These are phyloP conservation scores for Cyclura pinguis DNA, from an alignment of 2,797 vertebrate genomes.

Conservation along the genomic window DNA sequence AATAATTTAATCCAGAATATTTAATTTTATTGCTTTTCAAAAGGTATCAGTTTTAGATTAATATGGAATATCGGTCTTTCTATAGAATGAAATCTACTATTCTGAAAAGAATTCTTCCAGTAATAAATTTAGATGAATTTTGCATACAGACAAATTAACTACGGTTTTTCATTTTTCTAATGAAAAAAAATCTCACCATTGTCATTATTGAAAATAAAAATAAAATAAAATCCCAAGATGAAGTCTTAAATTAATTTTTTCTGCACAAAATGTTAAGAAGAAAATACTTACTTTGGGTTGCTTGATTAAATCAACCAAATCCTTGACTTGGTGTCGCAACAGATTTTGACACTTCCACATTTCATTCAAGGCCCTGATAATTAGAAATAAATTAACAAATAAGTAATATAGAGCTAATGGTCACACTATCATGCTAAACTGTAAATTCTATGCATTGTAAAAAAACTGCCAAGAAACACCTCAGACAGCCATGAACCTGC, in stretches of 20 bases:
- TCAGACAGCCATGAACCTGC: background rate
- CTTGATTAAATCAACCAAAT: constrained; percentile 94
- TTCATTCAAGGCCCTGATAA: constrained; percentile 93
- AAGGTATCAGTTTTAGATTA: background rate
- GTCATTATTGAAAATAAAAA: background rate
- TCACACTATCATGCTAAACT: background rate
- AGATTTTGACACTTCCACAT: constrained; percentile 99
- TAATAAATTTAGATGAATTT: background rate
- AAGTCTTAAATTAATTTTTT: background rate
- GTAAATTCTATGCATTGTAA: background rate
- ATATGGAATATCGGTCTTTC: too few species aligned
- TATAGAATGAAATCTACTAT: background rate
- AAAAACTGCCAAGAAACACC: background rate
- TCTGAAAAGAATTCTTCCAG: background rate
- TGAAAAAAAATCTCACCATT: background rate
- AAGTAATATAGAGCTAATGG: background rate
- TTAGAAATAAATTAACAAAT: constrained; percentile 11
- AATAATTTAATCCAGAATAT: too few species aligned
- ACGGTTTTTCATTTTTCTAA: background rate
- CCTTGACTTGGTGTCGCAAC: constrained; percentile 93
- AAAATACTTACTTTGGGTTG: constrained; percentile 90
- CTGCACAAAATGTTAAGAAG: background rate
- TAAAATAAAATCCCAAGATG: background rate
- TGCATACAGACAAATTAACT: background rate
- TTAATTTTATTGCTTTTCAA: background rate